A percentile compares a stretch with the other conserved stretches of the same genome.
Evolutionary conservation across 1,140 invertebrate genomes (phyloP).

Genomic region (Hetaerina americana): DNA sequence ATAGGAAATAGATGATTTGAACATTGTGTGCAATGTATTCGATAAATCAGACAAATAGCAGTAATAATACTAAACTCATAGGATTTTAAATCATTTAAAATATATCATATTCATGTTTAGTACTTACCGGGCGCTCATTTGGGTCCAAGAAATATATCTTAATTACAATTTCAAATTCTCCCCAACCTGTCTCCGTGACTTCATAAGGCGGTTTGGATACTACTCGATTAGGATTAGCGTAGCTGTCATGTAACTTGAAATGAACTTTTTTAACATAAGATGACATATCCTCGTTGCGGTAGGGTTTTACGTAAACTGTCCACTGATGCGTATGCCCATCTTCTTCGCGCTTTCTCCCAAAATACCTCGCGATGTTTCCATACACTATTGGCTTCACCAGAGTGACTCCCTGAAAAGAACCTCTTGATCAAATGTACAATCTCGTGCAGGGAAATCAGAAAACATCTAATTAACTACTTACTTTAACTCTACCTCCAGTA

Average conservation of each 20-base stretch:
- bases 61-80: too few species aligned
- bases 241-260: slow-evolving; percentile 96
- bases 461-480: not conserved
- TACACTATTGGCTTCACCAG: slow-evolving; percentile 95
- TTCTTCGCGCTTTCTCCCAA: slow-evolving; percentile 95
- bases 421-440: slow-evolving; percentile 25
- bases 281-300: slow-evolving; percentile 87
- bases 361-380: slow-evolving; percentile 89
- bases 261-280: slow-evolving; percentile 92
- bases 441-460: not conserved
- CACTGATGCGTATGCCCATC: slow-evolving; percentile 98
- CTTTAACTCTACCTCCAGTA: not conserved
- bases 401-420: slow-evolving; percentile 58
- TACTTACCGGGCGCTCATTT: slow-evolving; percentile 81
- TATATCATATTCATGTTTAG: not conserved
- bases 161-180: slow-evolving; percentile 98
- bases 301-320: slow-evolving; percentile 96
- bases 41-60: too few species aligned
- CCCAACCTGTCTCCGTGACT: slow-evolving; percentile 98
- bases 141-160: slow-evolving; percentile 97
- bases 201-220: slow-evolving; percentile 92
- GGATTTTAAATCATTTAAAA: not conserved
- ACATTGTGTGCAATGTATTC: too few species aligned
- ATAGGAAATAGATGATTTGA: too few species aligned
- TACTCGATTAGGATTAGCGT: slow-evolving; percentile 86